phyloP scores from a whole-genome alignment of 2,797 vertebrate species.

The Spea hammondii region DNA sequence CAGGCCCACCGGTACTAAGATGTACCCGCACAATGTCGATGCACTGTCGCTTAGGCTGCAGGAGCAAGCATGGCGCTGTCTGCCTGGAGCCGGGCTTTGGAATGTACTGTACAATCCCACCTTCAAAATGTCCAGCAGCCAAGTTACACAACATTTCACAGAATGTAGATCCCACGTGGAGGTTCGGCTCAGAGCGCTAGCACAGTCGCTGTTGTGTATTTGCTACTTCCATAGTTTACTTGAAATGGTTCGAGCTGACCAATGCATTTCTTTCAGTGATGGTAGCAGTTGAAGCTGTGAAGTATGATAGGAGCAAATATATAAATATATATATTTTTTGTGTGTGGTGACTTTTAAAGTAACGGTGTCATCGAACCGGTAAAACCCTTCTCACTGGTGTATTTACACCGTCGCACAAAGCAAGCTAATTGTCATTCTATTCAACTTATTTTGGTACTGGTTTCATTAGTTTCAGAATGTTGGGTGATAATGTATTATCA shows the following conservation, averaged over 20 bases:
- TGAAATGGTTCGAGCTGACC: constrained; percentile 78
- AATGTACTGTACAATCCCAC: constrained; percentile 73
- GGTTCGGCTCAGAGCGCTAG: constrained; percentile 76
- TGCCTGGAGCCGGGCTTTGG: constrained; percentile 65
- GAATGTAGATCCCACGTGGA: constrained; percentile 63
- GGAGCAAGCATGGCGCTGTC: constrained; percentile 63
- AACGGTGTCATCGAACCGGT: constrained; percentile 71
- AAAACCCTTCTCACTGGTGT: constrained; percentile 70
- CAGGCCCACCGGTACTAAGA: constrained; percentile 97
- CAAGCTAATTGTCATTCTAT: constrained; percentile 61
- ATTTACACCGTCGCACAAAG: constrained; percentile 67
- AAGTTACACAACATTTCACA: constrained; percentile 66
- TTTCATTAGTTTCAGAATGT: constrained; percentile 66
- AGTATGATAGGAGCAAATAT: constrained; percentile 77
- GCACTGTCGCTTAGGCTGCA: constrained; percentile 68
- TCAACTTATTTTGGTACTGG: constrained; percentile 69
- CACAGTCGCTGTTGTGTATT: constrained; percentile 78
- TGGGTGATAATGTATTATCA: constrained; percentile 67
- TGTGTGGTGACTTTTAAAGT: constrained; percentile 73
- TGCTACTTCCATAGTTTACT: constrained; percentile 82
- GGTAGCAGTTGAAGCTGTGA: constrained; percentile 79
- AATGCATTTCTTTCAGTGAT: constrained; percentile 73
- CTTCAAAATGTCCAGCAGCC: constrained; percentile 66
- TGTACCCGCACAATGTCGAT: constrained; percentile 60
- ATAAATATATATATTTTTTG: constrained; percentile 57